phyloP scores from a whole-genome alignment of 2,888 invertebrate species.

The Cinara cedri region DNA sequence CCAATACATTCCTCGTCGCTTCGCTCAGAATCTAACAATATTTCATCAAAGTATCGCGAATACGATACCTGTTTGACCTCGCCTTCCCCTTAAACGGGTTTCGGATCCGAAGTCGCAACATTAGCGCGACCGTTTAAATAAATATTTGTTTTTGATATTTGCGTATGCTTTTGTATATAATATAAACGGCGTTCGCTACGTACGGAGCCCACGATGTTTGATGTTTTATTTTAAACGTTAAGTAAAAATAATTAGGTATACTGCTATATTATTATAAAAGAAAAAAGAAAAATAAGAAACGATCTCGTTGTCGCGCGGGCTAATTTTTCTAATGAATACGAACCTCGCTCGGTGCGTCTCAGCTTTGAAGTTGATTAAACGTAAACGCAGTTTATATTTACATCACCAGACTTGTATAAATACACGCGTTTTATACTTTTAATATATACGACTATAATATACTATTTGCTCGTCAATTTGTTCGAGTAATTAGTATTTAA shows the following conservation, averaged over 20 bases:
- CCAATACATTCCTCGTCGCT: too few species aligned
- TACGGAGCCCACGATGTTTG: background rate
- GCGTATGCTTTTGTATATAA: too few species aligned
- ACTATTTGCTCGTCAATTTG: conserved; percentile 23
- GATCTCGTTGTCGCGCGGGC: background rate
- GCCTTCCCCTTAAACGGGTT: too few species aligned
- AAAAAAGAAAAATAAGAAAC: too few species aligned
- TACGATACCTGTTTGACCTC: too few species aligned
- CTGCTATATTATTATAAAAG: too few species aligned
- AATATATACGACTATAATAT: background rate
- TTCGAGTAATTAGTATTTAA: conserved; percentile 20
- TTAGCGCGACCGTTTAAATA: too few species aligned
- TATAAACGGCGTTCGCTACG: background rate
- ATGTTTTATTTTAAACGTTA: background rate
- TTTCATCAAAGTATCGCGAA: too few species aligned
- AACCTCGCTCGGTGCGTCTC: background rate
- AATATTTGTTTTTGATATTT: too few species aligned
- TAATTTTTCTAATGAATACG: conserved; percentile 23
- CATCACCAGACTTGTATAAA: background rate
- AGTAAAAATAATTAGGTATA: too few species aligned
- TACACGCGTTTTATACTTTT: background rate
- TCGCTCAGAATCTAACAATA: too few species aligned
- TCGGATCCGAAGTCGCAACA: too few species aligned
- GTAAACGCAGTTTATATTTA: conserved; percentile 16
- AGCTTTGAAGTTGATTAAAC: conserved; percentile 24